Conservation (phyloP, 2,113 vertebrate genomes). For the Trichomycterus rosablanca region DNA sequence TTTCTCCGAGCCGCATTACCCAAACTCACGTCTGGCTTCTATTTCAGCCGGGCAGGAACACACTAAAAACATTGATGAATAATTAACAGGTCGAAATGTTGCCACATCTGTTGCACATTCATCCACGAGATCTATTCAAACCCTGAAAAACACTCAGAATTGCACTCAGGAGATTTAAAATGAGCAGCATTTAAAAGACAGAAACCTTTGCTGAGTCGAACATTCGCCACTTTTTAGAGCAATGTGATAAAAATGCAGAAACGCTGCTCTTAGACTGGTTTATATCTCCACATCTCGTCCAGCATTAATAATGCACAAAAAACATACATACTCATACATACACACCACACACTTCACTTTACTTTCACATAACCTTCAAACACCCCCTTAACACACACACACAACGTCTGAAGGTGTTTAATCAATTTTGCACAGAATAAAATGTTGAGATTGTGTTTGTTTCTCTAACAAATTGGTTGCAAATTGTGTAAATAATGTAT, state of each 20-base stretch:
- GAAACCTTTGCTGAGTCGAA: background rate
- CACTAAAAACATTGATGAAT: conserved; percentile 7
- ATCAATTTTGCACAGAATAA: conserved; percentile 35
- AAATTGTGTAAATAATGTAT: conserved; percentile 37
- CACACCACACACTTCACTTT: conserved; percentile 35
- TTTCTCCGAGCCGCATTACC: too few relatives aligned
- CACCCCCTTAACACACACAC: conserved; percentile 17
- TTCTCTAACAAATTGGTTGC: conserved; percentile 32
- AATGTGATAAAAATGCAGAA: background rate
- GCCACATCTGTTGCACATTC: background rate
- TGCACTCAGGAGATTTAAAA: background rate
- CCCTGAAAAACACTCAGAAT: background rate
- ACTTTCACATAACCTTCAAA: conserved; percentile 47
- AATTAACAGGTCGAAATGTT: background rate
- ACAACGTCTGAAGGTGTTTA: conserved; percentile 27
- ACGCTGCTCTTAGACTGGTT: conserved; percentile 9
- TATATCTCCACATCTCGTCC: conserved; percentile 3
- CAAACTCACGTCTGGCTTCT: too few relatives aligned
- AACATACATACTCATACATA: conserved; percentile 25
- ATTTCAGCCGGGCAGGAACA: too few relatives aligned
- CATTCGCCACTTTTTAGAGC: too few relatives aligned
- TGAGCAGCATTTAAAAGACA: background rate
- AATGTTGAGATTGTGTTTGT: conserved; percentile 36
- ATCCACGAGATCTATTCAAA: background rate
- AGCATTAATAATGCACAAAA: conserved; percentile 26